Evolutionary conservation across 1,140 invertebrate species (phyloP), one percentile per base, ranked within the genome.

Genomic region (Radopholus similis): DNA sequence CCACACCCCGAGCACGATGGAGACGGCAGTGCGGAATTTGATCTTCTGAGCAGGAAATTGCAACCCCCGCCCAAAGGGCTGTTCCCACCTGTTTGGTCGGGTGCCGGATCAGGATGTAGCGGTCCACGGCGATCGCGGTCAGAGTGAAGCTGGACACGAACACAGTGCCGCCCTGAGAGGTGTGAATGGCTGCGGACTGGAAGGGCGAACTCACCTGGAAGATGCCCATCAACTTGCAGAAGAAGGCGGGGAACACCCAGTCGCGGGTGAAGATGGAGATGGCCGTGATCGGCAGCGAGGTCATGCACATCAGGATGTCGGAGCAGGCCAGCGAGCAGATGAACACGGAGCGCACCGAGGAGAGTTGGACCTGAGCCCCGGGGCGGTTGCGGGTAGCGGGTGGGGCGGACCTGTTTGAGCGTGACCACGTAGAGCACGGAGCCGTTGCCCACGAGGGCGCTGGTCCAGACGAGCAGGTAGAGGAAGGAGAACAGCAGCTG

Each of bases 71-170:
- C n/a, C n/a, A n/a, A n/a, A n/a, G n/a, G n/a, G n/a, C n/a, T n/a
- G n/a, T n/a, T 38, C 38, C 68, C 72, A 78, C 77, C 63, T 77
- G 47, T 40, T 47, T 54, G 59, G 67, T 74, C n/a, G 79, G 79
- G 37, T 80, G 71, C 28, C 60, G 40, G 37, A 83, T 79, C 2
- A 81, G 67, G 53, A 81, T 63, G 63, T 80, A 81, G 26, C 79
- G 71, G 58, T 81, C 79, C 3, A 83, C 70, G 37, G 79, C 79
- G 30, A 81, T 81, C 3, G 76, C 73, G 23, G 79, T 83, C 30
- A 81, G 59, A 15, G 81, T 83, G 64, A 81, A 81, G 55, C 73
- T 77, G 5, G 78, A 82, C 21, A 81, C 77, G 44, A 81, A 81
- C 15, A 81, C 70, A 11, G 72, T 79, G 42, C 81, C 81, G n/a